Conservation (phyloP, 2,888 invertebrate species). For the Beris chalybata region DNA sequence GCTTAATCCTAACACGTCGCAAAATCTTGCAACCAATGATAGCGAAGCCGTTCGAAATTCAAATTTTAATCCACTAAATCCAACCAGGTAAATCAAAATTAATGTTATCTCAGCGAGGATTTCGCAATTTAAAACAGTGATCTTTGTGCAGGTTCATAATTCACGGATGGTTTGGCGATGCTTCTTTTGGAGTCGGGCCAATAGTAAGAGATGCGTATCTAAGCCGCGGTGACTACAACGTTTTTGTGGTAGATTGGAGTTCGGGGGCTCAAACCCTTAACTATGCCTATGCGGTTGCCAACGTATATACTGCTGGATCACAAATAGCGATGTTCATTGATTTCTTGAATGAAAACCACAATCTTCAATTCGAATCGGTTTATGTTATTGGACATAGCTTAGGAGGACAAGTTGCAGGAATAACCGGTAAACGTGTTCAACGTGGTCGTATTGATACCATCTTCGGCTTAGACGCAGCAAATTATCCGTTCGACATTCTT, state of each 20-base stretch:
- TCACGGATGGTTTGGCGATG: conserved; percentile 64
- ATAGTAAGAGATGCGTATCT: conserved; percentile 58
- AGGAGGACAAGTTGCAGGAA: background rate
- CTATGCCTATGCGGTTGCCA: conserved; percentile 58
- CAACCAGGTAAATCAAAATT: no score
- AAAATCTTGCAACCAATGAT: no score
- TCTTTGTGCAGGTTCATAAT: conserved; percentile 48
- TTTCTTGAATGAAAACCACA: conserved; percentile 57
- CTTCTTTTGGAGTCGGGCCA: conserved; percentile 48
- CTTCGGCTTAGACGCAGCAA: background rate
- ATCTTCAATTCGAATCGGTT: conserved; percentile 47
- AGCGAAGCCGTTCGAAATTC: no score
- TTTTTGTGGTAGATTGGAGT: conserved; percentile 65
- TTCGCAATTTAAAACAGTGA: background rate
- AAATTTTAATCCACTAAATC: no score
- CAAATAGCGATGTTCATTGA: conserved; percentile 29
- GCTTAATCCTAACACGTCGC: background rate
- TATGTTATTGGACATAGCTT: conserved; percentile 11
- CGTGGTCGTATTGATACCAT: background rate
- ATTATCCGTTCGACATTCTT: background rate
- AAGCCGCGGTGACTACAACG: conserved; percentile 61
- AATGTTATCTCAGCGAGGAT: no score
- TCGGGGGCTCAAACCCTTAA: conserved; percentile 51
- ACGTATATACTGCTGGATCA: conserved; percentile 23
- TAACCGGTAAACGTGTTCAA: background rate